These are phyloP conservation scores for Mantis religiosa DNA, from an alignment of 2,888 invertebrate species.

Conservation along the genomic window DNA sequence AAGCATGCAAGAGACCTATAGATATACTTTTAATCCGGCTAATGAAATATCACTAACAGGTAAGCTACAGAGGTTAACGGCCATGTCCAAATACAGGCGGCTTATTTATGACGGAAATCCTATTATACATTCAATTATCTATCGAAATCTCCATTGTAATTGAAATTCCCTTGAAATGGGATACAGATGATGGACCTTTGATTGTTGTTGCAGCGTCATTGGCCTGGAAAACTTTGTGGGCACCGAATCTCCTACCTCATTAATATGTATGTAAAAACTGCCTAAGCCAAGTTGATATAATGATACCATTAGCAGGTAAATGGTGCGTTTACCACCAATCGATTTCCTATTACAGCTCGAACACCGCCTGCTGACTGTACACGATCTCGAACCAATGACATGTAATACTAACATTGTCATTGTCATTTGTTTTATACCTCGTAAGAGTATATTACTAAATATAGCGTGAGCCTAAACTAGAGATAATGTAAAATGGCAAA, in stretches of 20 bases:
- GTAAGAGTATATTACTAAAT: no score
- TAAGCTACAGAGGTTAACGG: background rate
- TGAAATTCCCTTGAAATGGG: background rate
- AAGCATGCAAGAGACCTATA: background rate
- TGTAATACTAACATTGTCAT: no score
- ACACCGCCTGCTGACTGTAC: no score
- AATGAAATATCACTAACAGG: background rate
- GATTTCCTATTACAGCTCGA: background rate
- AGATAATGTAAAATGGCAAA: no score
- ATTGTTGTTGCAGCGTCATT: background rate
- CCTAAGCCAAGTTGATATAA: background rate
- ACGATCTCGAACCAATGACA: no score
- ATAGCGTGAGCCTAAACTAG: no score
- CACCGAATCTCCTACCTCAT: background rate
- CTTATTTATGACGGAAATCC: background rate
- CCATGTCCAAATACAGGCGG: background rate
- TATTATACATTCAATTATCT: background rate
- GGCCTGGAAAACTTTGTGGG: background rate
- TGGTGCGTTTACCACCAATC: background rate
- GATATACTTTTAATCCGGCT: background rate
- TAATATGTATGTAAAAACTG: background rate
- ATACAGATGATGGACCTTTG: background rate
- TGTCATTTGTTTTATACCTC: no score
- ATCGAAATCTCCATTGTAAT: background rate
- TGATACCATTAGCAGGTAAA: background rate